Conservation (phyloP, 2,113 vertebrate genomes). For the Xyliphius kryptos region DNA sequence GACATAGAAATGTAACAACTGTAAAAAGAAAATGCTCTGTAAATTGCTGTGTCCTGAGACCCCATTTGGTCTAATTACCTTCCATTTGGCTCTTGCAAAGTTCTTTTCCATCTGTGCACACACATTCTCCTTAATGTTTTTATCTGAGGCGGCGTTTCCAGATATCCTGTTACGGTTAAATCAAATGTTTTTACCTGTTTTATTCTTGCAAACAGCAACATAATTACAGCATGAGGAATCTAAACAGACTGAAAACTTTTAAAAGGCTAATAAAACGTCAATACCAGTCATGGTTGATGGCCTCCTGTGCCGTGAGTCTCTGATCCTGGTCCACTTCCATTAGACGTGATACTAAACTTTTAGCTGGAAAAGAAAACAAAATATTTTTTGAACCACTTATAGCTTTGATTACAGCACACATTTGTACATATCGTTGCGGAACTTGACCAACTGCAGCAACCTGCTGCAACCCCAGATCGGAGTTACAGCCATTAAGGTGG, state of each 20-base stretch:
- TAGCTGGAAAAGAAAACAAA: slow-evolving; percentile 64
- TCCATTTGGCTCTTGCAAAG: slow-evolving; percentile 96
- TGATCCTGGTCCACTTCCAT: slow-evolving; percentile 98
- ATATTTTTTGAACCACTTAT: not conserved
- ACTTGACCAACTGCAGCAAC: too few species aligned
- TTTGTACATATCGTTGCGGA: too few species aligned
- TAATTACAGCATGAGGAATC: too few species aligned
- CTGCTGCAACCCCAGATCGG: too few species aligned
- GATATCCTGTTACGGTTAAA: slow-evolving; percentile 77
- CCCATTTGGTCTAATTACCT: slow-evolving; percentile 63
- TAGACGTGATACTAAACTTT: slow-evolving; percentile 85
- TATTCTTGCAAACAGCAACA: not conserved
- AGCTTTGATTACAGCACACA: too few species aligned
- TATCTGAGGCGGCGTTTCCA: slow-evolving; percentile 93
- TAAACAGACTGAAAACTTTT: not conserved
- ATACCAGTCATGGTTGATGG: slow-evolving; percentile 94
- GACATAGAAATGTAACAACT: too few species aligned
- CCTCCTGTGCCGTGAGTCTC: slow-evolving; percentile 91
- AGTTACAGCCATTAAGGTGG: too few species aligned
- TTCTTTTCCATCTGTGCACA: slow-evolving; percentile 98
- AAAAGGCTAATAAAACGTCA: not conserved
- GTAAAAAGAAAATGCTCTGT: too few species aligned
- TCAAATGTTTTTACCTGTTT: not conserved
- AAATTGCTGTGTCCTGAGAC: too few species aligned
- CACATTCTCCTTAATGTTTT: slow-evolving; percentile 96